Evolutionary conservation across 2,797 vertebrate species (phyloP), one percentile per base, ranked within the genome.

Genomic region (Pipistrellus pygmaeus): DNA sequence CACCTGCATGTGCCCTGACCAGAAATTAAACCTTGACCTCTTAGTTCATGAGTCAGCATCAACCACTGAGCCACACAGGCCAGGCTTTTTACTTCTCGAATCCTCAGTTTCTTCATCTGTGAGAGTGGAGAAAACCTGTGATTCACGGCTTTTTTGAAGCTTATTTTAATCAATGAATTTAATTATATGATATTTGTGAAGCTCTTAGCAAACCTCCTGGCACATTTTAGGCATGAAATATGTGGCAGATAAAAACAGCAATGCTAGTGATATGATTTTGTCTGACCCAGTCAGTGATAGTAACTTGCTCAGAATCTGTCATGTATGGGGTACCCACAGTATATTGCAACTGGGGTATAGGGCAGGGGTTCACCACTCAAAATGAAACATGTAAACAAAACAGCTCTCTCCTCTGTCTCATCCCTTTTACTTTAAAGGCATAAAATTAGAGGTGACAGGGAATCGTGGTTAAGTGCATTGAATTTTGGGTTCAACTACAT

Each of bases 181-280:
- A 73, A 62, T 41, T 69, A 62, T 55, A 27, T 48, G 71, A 12
- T 89, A 87, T 87, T 81, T 81, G 5, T 60, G 77, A 85, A 80
- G 3, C 38, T 77, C 48, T 96, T 85, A 83, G 48, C 62, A 85
- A 93, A 73, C 27, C 80, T 69, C 46, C 62, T 82, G 38, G 30
- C 75, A 82, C 1, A 25, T 27, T 53, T 25, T 41, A 27, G 55
- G 2, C 53, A 84, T 71, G 53, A 76, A 94, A 46, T 15, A 38
- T 78, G 30, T 27, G 38, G 23, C 25, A 83, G 68, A 38, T n/a
- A 35, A 82, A 88, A 51, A n/a, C 32, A 48, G 14, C 62, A 48
- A 32, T 13, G 12, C 23, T 30, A 35, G 17, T 27, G 38, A 32
- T 62, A 14, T 4, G 2, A 2, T 32, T 78, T 77, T 48, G 23